A percentile compares a stretch with the other conserved stretches of the same genome.
phyloP scores from a whole-genome alignment of 2,888 invertebrate genomes.

The Cantharis flavilabris region DNA sequence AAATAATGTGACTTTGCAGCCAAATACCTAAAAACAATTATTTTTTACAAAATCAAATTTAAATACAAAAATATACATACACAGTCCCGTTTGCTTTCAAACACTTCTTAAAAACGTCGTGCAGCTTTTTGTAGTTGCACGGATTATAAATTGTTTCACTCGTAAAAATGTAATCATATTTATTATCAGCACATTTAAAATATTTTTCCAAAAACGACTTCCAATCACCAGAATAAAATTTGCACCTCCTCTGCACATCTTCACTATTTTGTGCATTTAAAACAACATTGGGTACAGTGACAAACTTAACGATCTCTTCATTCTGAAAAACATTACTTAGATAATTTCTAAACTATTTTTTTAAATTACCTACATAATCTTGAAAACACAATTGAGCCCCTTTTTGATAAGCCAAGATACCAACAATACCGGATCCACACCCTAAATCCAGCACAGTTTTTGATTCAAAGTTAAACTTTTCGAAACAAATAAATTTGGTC shows the following conservation, averaged over 20 bases:
- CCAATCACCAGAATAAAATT: slow-evolving; percentile 74
- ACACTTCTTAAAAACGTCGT: slow-evolving; percentile 67
- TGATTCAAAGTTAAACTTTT: slow-evolving; percentile 54
- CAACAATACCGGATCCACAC: slow-evolving; percentile 89
- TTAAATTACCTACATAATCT: slow-evolving; percentile 80
- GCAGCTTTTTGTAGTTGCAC: slow-evolving; percentile 76
- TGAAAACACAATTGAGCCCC: slow-evolving; percentile 82
- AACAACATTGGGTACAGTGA: slow-evolving; percentile 83
- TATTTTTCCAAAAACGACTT: slow-evolving; percentile 56
- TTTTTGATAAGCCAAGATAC: slow-evolving; percentile 73
- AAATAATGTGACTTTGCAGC: slow-evolving; percentile 94
- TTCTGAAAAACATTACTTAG: slow-evolving; percentile 72
- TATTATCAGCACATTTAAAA: slow-evolving; percentile 63
- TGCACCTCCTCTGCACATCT: slow-evolving; percentile 55
- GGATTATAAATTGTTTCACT: slow-evolving; percentile 93
- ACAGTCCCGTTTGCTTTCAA: slow-evolving; percentile 66
- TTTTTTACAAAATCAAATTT: neutral
- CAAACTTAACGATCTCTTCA: slow-evolving; percentile 75
- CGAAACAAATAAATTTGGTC: slow-evolving; percentile 64
- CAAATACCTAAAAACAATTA: slow-evolving; percentile 59
- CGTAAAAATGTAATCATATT: slow-evolving; percentile 85
- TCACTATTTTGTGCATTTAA: slow-evolving; percentile 61
- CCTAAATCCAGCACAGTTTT: slow-evolving; percentile 83
- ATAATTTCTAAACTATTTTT: neutral
- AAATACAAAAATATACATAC: slow-evolving; percentile 55